Evolutionary conservation across 2,888 invertebrate species (phyloP).

Genomic region (Exocentrus adspersus): DNA sequence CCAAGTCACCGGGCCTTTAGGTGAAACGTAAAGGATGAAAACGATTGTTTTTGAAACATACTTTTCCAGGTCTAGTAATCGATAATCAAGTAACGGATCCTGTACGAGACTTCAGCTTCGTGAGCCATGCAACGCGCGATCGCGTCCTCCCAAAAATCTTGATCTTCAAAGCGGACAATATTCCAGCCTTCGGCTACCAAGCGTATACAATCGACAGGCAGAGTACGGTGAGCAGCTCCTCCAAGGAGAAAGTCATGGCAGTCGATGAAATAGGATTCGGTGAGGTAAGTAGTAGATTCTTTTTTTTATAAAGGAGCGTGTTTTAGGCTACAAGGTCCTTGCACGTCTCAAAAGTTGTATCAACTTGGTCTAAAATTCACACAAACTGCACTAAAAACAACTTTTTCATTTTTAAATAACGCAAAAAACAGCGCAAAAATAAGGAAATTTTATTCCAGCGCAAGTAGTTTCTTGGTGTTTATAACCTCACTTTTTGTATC

Average conservation of each 20-base stretch:
- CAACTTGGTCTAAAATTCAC: no score
- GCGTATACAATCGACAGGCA: conserved; percentile 28
- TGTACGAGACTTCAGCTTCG: conserved; percentile 35
- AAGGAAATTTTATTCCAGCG: no score
- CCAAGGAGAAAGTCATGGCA: not conserved
- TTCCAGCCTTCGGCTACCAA: conserved; percentile 39
- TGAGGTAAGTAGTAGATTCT: no score
- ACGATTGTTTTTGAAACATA: not conserved
- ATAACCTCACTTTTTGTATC: no score
- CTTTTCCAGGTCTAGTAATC: conserved; percentile 27
- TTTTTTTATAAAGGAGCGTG: no score
- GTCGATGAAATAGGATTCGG: conserved; percentile 63
- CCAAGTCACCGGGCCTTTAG: conserved; percentile 33
- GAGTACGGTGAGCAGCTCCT: not conserved
- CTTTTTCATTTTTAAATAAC: no score
- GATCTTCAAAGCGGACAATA: conserved; percentile 34
- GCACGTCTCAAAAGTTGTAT: no score
- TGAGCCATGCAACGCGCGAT: conserved; percentile 18
- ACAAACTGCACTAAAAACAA: no score
- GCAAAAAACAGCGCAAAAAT: no score
- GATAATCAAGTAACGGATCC: conserved; percentile 35
- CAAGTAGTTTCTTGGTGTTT: no score
- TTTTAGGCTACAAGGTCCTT: no score
- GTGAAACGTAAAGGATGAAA: not conserved
- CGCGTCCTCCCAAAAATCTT: conserved; percentile 19